Evolutionary conservation across 2,888 invertebrate genomes (phyloP), one percentile per base, ranked within the genome.

Genomic region (Ophonus ardosiacus): DNA sequence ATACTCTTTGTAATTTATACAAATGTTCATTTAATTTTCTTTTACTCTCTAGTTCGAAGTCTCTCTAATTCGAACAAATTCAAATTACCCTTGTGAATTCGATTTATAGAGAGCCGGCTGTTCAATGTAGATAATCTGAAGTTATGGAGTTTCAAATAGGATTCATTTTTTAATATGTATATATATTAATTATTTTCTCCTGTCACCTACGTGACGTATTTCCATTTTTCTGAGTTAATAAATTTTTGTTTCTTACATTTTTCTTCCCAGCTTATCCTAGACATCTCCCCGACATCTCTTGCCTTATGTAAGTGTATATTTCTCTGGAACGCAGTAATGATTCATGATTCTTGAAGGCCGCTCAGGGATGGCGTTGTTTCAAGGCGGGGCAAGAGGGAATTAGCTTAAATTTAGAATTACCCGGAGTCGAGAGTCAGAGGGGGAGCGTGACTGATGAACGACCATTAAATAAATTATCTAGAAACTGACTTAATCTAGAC

Each of bases 381-480:
- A 17, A 17, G 4, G 17, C 80, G 61, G 40, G 61, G 61, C 17
- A 61, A 13, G 38, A 38, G 80, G 80, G 61, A 80, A 82, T 82
- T 74, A 59, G 82, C 65, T 51, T 76, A 78, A 78, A 84, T 78
- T 84, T 61, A 21, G 65, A 76, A 76, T 84, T 40, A 78, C 78
- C 13, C 21, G 31, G 65, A 63, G 56, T 38, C 56, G 31, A 1
- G 31, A 31, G 31, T 31, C 3, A 31, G 31, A 82, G 65, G 76
- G 83, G 76, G 57, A 59, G 74, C 63, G 51, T 84, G 84, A 84
- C 78, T 84, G 78, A 84, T 84, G 78, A 63, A 84, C 78, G 56
- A 31, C 78, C 65, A 84, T 84, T 84, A 84, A 78, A 84, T 84
- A 78, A 76, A 84, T 84, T 76, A 84, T 84, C 78, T 84, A 84